phyloP scores from a whole-genome alignment of 2,113 vertebrate genomes.

The Nothobranchius kuhntae region DNA sequence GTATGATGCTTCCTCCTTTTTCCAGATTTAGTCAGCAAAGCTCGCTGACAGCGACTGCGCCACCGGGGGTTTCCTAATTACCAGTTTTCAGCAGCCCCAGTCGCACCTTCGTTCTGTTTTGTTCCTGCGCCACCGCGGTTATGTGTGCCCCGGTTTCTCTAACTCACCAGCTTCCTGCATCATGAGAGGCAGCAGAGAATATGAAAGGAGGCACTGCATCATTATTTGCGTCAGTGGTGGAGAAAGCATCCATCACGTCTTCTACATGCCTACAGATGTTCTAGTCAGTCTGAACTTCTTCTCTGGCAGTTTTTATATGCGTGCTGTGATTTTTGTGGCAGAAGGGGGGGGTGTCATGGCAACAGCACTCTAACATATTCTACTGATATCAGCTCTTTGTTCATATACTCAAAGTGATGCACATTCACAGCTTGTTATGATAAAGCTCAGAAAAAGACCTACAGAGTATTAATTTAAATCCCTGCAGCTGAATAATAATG shows the following conservation, averaged over 20 bases:
- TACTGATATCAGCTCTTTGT: slow-evolving; percentile 11
- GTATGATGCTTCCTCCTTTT: slow-evolving; percentile 19
- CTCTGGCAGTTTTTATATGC: slow-evolving; percentile 3
- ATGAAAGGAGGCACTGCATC: slow-evolving; percentile 29
- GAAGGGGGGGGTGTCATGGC: slow-evolving; percentile 35
- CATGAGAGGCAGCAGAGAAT: slow-evolving; percentile 19
- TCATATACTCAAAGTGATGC: slow-evolving; percentile 9
- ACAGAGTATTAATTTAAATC: slow-evolving; percentile 15
- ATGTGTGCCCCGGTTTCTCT: slow-evolving; percentile 30
- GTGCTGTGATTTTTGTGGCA: slow-evolving; percentile 1
- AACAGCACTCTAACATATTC: slow-evolving; percentile 29
- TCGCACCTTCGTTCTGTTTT: slow-evolving; percentile 12
- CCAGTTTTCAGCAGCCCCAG: slow-evolving; percentile 46
- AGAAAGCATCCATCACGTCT: slow-evolving; percentile 14
- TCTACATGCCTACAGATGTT: background rate
- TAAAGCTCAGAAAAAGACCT: slow-evolving; percentile 6
- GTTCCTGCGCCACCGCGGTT: slow-evolving; percentile 29
- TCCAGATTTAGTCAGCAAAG: slow-evolving; percentile 53
- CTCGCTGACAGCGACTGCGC: slow-evolving; percentile 30
- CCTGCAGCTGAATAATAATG: background rate
- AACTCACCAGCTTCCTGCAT: slow-evolving; percentile 28
- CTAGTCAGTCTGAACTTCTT: background rate
- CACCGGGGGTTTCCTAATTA: slow-evolving; percentile 59
- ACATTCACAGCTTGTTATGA: background rate
- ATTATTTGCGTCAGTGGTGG: slow-evolving; percentile 21